A percentile compares a stretch with the other conserved stretches of the same genome.
phyloP scores from a whole-genome alignment of 1,140 invertebrate genomes.

The Euura lappo region DNA sequence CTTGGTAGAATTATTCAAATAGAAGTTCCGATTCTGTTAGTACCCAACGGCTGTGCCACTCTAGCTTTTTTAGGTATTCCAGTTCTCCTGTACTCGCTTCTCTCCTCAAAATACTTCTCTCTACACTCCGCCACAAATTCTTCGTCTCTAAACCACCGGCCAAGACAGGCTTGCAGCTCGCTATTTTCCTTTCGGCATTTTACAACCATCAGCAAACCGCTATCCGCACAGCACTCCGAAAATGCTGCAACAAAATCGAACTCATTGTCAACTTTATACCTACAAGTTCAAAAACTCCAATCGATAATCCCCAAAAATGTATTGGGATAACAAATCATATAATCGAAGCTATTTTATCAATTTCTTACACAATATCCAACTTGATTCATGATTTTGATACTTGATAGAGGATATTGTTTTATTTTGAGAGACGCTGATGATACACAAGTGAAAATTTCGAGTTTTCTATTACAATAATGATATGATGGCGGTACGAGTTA shows the following conservation, averaged over 20 bases:
- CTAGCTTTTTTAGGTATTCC: conserved; percentile 71
- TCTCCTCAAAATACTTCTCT: conserved; percentile 80
- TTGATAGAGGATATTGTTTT: too few species aligned
- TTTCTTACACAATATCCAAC: too few species aligned
- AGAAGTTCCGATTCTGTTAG: background rate
- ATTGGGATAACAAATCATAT: too few species aligned
- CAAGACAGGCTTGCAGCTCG: conserved; percentile 72
- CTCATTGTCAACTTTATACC: too few species aligned
- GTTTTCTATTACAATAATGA: conserved; percentile 1
- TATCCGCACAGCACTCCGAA: conserved; percentile 76
- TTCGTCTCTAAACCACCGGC: conserved; percentile 78
- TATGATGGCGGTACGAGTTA: background rate
- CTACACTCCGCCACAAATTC: conserved; percentile 76
- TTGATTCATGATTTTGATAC: too few species aligned
- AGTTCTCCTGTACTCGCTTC: conserved; percentile 80
- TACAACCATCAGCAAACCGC: conserved; percentile 71
- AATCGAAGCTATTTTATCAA: too few species aligned
- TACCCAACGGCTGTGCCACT: conserved; percentile 28
- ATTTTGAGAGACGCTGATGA: conserved; percentile 4
- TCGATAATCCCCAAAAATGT: too few species aligned
- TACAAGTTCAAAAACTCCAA: too few species aligned
- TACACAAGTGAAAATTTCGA: too few species aligned
- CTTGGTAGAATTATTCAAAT: background rate
- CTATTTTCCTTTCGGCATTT: conserved; percentile 77
- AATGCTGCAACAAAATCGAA: conserved; percentile 64